Evolutionary conservation across 2,113 vertebrate species (phyloP).

Genomic region (Thomomys bottae): DNA sequence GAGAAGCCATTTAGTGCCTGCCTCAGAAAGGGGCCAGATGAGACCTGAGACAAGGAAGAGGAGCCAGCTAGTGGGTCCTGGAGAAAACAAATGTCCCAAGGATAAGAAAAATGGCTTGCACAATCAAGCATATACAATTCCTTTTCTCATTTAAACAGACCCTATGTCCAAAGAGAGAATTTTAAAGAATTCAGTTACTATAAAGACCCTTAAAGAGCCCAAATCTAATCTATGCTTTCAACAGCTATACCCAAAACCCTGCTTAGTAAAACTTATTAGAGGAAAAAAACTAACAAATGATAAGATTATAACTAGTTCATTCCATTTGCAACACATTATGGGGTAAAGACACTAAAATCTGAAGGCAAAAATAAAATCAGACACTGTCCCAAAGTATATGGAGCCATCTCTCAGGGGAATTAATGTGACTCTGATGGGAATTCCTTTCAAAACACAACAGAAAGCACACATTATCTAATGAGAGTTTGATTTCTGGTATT

Average conservation of each 20-base stretch:
- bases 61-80: neutral
- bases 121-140: neutral
- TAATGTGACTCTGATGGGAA: conserved; percentile 60
- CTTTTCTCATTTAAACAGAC: conserved; percentile 42
- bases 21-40: conserved; percentile 7
- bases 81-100: neutral
- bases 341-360: conserved; percentile 43
- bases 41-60: no score
- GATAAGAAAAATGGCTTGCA: neutral
- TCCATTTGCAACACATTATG: neutral
- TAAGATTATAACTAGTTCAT: neutral
- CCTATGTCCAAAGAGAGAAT: neutral
- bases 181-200: conserved; percentile 30
- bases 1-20: neutral
- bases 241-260: conserved; percentile 38
- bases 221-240: conserved; percentile 17
- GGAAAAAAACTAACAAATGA: neutral
- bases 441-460: conserved; percentile 71
- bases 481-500: conserved; percentile 70
- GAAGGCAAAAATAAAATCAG: conserved; percentile 68
- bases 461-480: conserved; percentile 54
- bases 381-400: conserved; percentile 19
- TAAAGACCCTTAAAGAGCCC: conserved; percentile 6
- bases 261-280: neutral
- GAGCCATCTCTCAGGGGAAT: conserved; percentile 54